A percentile compares a stretch with the other conserved stretches of the same genome.
phyloP scores from a whole-genome alignment of 92 coral and sea anemone species.

The Diadumene lineata region DNA sequence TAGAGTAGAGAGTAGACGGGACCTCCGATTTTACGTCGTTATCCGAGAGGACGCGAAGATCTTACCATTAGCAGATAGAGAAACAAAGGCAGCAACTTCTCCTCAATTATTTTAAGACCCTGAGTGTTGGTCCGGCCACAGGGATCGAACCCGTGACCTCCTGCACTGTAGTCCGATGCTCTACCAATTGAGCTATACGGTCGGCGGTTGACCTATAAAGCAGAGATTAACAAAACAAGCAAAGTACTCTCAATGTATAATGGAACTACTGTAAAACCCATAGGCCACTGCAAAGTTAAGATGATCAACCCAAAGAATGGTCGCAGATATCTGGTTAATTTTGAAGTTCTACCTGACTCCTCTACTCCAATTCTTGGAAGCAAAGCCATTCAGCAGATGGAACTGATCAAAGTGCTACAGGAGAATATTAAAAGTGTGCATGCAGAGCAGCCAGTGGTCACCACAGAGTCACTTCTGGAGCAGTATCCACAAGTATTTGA shows the following conservation, averaged over 20 bases:
- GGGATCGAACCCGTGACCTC: too few species aligned
- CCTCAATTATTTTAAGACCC: too few species aligned
- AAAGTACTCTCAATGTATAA: slow-evolving; percentile 34
- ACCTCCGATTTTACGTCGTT: too few species aligned
- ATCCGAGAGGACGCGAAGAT: too few species aligned
- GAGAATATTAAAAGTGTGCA: slow-evolving; percentile 38
- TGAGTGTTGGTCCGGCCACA: too few species aligned
- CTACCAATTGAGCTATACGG: too few species aligned
- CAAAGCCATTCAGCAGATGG: slow-evolving; percentile 49
- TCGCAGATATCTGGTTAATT: slow-evolving; percentile 34
- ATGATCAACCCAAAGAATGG: slow-evolving; percentile 47
- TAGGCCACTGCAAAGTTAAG: slow-evolving; percentile 44
- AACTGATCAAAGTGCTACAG: slow-evolving; percentile 31
- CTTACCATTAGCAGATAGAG: too few species aligned
- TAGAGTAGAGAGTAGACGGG: too few species aligned
- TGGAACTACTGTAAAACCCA: slow-evolving; percentile 45
- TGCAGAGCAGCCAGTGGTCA: not conserved
- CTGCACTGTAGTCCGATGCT: too few species aligned
- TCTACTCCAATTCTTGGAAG: slow-evolving; percentile 47
- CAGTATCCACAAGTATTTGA: slow-evolving; percentile 47
- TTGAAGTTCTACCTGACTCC: slow-evolving; percentile 27
- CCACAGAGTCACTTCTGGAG: slow-evolving; percentile 23
- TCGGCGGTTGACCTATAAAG: too few species aligned
- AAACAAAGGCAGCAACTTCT: too few species aligned
- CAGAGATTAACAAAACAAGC: slow-evolving; percentile 20